Percentiles rank a stretch among this genome's conserved stretches.
Evolutionary conservation across 2,797 vertebrate genomes (phyloP).

Genomic region (Peromyscus eremicus): DNA sequence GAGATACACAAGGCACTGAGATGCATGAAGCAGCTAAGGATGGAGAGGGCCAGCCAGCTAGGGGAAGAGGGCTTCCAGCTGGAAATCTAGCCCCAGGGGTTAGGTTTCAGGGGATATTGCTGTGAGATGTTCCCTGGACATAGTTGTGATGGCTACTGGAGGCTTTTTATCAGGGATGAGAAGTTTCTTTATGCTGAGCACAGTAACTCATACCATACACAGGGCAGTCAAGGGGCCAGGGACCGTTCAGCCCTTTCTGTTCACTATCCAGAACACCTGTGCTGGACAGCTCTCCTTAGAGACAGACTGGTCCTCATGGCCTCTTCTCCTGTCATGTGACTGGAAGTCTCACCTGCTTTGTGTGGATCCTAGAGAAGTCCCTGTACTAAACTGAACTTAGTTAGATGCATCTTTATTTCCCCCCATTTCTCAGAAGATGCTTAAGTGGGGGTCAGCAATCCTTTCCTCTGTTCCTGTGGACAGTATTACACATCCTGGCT

Average conservation of each 20-base stretch:
- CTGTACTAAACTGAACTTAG: background rate
- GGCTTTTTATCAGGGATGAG: too few relatives aligned
- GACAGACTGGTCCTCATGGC: too few relatives aligned
- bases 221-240: too few relatives aligned
- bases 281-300: too few relatives aligned
- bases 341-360: background rate
- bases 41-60: accelerated
- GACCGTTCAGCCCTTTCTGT: background rate
- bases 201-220: accelerated
- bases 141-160: too few relatives aligned
- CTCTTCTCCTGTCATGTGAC: accelerated
- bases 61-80: too few relatives aligned
- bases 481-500: background rate
- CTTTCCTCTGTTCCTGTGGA: background rate
- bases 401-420: background rate
- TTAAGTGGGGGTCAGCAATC: background rate
- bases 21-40: background rate
- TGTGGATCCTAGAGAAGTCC: accelerated
- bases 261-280: background rate
- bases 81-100: background rate
- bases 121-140: background rate
- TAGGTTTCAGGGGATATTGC: too few relatives aligned
- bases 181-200: background rate
- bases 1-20: background rate
- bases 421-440: background rate